Conservation (phyloP, 2,888 invertebrate genomes). For the Tachina grossa region DNA sequence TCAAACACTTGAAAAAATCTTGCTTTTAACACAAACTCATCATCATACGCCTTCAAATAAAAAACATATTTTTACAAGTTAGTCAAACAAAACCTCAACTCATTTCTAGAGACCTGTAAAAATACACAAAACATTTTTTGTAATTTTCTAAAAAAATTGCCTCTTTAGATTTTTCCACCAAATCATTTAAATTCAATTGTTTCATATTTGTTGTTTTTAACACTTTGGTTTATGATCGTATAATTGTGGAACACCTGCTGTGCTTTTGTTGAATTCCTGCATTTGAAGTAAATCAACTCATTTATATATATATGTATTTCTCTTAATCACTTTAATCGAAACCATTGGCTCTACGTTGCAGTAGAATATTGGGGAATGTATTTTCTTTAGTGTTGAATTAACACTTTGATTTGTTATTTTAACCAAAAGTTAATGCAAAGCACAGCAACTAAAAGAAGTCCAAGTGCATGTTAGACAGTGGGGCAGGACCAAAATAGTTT, state of each 20-base stretch:
- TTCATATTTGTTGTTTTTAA: conserved; percentile 53
- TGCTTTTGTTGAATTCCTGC: conserved; percentile 57
- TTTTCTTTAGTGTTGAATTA: conserved; percentile 28
- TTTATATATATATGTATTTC: neutral
- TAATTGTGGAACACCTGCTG: conserved; percentile 64
- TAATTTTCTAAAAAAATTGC: conserved; percentile 18
- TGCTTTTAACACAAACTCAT: neutral
- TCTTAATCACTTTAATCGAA: conserved; percentile 12
- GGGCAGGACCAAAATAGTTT: neutral
- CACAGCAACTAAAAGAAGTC: conserved; percentile 8
- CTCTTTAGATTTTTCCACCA: conserved; percentile 26
- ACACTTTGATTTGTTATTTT: conserved; percentile 65
- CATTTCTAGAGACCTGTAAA: conserved; percentile 27
- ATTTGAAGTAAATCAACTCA: conserved; percentile 13
- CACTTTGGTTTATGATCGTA: conserved; percentile 66
- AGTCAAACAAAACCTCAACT: conserved; percentile 50
- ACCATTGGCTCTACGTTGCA: neutral
- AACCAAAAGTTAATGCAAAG: conserved; percentile 55
- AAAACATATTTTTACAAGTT: conserved; percentile 46
- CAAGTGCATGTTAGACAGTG: conserved; percentile 23
- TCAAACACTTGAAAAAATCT: conserved; percentile 53
- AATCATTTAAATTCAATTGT: conserved; percentile 15
- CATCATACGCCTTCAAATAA: neutral
- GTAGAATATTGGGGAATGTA: neutral
- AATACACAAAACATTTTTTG: conserved; percentile 9